Conservation (phyloP, 2,113 vertebrate genomes). For the Aspidoscelis tigris region DNA sequence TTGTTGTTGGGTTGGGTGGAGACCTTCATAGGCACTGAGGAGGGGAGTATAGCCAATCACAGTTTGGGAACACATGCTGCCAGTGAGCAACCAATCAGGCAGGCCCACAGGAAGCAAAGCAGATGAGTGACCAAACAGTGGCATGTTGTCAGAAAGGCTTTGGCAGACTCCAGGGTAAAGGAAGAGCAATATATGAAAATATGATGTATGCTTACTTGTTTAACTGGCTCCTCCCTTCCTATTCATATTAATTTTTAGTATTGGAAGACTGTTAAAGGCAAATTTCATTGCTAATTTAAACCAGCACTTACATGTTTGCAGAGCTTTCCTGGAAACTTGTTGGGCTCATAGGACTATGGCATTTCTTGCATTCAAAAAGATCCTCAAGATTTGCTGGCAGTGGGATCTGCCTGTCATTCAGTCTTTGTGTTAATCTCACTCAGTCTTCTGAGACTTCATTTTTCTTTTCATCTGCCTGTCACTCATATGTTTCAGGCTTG, state of each 20-base stretch:
- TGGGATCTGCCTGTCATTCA: conserved; percentile 49
- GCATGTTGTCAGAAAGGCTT: too few species aligned
- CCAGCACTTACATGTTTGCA: conserved; percentile 24
- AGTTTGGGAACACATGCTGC: too few species aligned
- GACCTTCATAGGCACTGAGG: too few species aligned
- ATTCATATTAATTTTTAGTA: too few species aligned
- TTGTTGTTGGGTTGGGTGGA: too few species aligned
- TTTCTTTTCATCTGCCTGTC: conserved; percentile 7
- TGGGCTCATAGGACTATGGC: conserved; percentile 13
- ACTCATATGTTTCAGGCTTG: conserved; percentile 22
- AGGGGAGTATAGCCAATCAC: too few species aligned
- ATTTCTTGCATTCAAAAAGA: conserved; percentile 32
- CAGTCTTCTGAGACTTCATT: conserved; percentile 31
- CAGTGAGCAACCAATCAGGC: too few species aligned
- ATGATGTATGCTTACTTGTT: too few species aligned
- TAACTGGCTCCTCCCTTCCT: neutral
- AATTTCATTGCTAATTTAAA: conserved; percentile 19
- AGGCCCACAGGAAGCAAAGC: too few species aligned
- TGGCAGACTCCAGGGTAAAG: too few species aligned
- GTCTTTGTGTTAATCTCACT: conserved; percentile 45
- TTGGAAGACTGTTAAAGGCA: conserved; percentile 16
- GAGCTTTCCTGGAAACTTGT: conserved; percentile 43
- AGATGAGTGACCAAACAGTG: too few species aligned
- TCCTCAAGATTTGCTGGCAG: conserved; percentile 46
- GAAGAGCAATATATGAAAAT: too few species aligned